A percentile compares a stretch with the other conserved stretches of the same genome.
phyloP scores from a whole-genome alignment of 2,888 invertebrate genomes.

The Xestia xanthographa region DNA sequence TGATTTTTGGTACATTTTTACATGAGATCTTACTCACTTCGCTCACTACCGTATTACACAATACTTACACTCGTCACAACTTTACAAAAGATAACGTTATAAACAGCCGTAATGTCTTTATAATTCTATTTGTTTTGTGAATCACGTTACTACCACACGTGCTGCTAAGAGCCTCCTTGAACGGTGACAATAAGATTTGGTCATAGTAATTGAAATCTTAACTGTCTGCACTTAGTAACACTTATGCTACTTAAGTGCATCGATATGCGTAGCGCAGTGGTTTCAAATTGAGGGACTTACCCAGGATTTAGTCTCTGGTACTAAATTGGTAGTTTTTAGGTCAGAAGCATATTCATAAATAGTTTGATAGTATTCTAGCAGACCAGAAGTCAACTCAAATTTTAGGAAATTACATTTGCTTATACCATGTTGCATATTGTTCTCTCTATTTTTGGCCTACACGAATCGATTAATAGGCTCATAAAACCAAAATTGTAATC shows the following conservation, averaged over 20 bases:
- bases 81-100: slow-evolving; percentile 13
- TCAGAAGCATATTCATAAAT: accelerated
- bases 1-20: no score
- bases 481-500: background rate
- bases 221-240: background rate
- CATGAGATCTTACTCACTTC: no score
- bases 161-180: slow-evolving; percentile 18
- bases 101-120: background rate
- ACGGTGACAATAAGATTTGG: slow-evolving; percentile 24
- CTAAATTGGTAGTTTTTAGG: background rate
- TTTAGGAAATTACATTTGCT: background rate
- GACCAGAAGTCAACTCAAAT: background rate
- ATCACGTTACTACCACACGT: slow-evolving; percentile 24
- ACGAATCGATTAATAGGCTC: background rate
- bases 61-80: background rate
- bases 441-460: background rate
- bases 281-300: background rate
- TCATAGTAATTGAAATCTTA: slow-evolving; percentile 15
- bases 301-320: background rate
- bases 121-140: slow-evolving; percentile 18
- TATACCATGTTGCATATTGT: background rate
- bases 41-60: slow-evolving; percentile 14
- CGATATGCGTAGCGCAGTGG: background rate
- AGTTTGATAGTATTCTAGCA: background rate
- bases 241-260: slow-evolving; percentile 22